phyloP scores from a whole-genome alignment of 2,888 invertebrate genomes.

The Tenthredo distinguenda region DNA sequence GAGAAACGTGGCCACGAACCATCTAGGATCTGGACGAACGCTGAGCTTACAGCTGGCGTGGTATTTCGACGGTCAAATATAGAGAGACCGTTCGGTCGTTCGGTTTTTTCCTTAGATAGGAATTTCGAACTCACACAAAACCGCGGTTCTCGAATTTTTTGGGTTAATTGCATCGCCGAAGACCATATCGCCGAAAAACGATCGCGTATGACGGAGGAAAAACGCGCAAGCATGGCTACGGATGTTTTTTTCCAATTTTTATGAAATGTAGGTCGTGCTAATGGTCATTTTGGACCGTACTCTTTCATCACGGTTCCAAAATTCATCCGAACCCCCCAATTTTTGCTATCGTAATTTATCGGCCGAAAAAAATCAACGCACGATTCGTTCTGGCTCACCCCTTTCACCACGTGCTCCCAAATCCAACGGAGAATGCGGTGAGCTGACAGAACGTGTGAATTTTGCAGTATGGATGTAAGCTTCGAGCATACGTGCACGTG shows the following conservation, averaged over 20 bases:
- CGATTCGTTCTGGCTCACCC: not conserved
- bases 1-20: conserved; percentile 9
- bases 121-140: not conserved
- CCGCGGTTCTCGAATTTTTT: not conserved
- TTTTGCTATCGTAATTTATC: not conserved
- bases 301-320: not conserved
- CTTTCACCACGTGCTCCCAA: not conserved
- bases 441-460: conserved; percentile 62
- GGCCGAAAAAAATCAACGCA: not conserved
- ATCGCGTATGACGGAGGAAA: not conserved
- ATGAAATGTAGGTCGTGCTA: not conserved
- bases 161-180: not conserved
- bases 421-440: not conserved
- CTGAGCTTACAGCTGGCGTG: not conserved
- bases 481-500: conserved; percentile 41
- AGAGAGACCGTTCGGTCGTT: not conserved
- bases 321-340: not conserved
- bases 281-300: not conserved
- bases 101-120: not conserved
- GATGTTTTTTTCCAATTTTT: not conserved
- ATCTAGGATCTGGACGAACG: not conserved
- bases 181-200: not conserved
- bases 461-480: conserved; percentile 66
- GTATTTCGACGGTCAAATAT: conserved; percentile 12
- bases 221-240: not conserved